Evolutionary conservation across 2,113 vertebrate genomes (phyloP).

Genomic region (Pica pica): DNA sequence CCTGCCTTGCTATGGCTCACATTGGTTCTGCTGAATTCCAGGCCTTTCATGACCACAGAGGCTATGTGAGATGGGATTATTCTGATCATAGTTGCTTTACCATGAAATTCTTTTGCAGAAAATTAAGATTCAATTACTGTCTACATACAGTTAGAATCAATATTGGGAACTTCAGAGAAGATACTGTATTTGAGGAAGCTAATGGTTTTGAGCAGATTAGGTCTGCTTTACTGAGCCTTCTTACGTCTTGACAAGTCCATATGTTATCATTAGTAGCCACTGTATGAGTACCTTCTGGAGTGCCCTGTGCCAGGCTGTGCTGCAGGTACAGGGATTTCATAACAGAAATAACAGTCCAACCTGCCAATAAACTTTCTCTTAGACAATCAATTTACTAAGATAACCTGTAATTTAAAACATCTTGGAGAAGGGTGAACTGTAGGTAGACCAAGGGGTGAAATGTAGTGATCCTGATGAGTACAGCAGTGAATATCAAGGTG

Average conservation of each 20-base stretch:
- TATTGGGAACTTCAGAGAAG: not conserved
- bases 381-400: not conserved
- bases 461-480: not conserved
- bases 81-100: not conserved
- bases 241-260: not conserved
- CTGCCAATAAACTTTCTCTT: not conserved
- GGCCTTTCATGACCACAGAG: not conserved
- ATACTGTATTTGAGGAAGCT: not conserved
- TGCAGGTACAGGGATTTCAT: rapidly evolving
- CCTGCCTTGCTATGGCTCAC: not conserved
- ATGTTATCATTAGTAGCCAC: not conserved
- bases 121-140: rapidly evolving
- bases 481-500: not conserved
- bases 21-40: not conserved
- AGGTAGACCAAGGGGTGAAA: not conserved
- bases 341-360: not conserved
- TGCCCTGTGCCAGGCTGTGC: not conserved
- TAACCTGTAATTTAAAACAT: not conserved
- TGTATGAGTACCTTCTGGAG: not conserved
- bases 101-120: not conserved
- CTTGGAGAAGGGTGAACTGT: not conserved
- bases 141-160: not conserved
- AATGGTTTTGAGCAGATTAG: not conserved
- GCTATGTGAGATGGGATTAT: not conserved
- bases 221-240: not conserved